Evolutionary conservation across 2,113 vertebrate genomes (phyloP).

Genomic region (Peromyscus californicus): DNA sequence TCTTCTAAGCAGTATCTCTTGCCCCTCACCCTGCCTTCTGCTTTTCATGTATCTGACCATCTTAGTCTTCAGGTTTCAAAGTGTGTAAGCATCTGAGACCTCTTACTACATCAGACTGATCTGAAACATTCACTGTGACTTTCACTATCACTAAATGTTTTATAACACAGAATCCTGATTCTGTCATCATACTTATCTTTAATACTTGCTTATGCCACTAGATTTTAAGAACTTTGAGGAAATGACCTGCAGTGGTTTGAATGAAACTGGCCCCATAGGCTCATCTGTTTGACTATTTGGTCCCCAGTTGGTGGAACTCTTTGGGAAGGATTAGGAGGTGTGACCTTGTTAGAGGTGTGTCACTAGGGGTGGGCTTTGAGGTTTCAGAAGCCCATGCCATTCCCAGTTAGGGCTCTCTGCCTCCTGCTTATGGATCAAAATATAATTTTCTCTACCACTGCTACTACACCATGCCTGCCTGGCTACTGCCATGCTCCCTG

Average conservation of each 20-base stretch:
- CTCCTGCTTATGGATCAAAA: not conserved
- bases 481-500: not conserved
- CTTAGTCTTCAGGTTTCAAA: slow-evolving; percentile 42
- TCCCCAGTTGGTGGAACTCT: not conserved
- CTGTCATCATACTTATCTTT: not conserved
- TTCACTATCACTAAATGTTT: not conserved
- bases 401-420: not conserved
- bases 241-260: not conserved
- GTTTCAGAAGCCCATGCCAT: no score
- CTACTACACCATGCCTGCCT: not conserved
- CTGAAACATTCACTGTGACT: not conserved
- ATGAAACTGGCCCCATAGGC: not conserved
- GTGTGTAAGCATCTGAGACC: not conserved
- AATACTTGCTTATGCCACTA: not conserved
- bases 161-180: not conserved
- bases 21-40: not conserved
- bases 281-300: not conserved
- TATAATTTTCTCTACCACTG: not conserved
- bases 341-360: no score
- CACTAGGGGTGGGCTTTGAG: no score
- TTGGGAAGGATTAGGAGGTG: no score
- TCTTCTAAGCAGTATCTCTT: not conserved
- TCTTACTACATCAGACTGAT: not conserved
- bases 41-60: not conserved
- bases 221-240: not conserved